Base-by-base conservation (phyloP, 2,888 invertebrate species). In the Phyto melanocephala region DNA sequence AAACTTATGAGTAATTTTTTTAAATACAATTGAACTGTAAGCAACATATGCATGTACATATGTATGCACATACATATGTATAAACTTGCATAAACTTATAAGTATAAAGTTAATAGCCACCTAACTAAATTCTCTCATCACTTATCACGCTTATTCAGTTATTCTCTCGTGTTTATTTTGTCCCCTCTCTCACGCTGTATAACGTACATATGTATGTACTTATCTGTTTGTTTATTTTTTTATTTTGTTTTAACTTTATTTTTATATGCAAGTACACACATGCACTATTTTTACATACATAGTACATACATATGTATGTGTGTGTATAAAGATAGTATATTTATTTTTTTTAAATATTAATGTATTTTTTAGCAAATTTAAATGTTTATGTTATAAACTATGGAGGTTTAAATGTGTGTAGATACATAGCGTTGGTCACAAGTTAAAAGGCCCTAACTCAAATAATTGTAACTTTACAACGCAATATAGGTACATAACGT, bases 1-100 rank as follows among this genome's bases (percentile, higher is more conserved):
- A 52, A 52, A 35, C 17, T 65, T 0, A 24, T 75, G 47, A 77
- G 67, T 67, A 50, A 80, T 70, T 40, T 11, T 42, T 45, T 20
- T 35, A 22, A 11, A 28, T 37, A 35, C 24, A 15, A 15, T 37
- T 22, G 35, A 13, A 17, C 33, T 35, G 11, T 20, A 50, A 37
- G 24, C 8, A 24, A 24, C 11, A 17, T 45, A 7, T 28, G 15
- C 33, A 17, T 10, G 10, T 24, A 35, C 4, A 10, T 20, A 62
- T n/a, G 22, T 47, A 33, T 17, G 63, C 45, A 63, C 24, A 45
- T 63, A 45, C 15, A 10, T 35, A 45, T 28, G 11, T 24, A n/a
- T n/a, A n/a, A n/a, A 28, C 13, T 0, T 50, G 35, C 10, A 28
- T 63, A 0, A 0, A 52, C 13, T 6, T 10, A 20, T 50, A n/a